A percentile compares a stretch with the other conserved stretches of the same genome.
Conservation (phyloP, 2,888 invertebrate species). For the Linnaemya tessellans region DNA sequence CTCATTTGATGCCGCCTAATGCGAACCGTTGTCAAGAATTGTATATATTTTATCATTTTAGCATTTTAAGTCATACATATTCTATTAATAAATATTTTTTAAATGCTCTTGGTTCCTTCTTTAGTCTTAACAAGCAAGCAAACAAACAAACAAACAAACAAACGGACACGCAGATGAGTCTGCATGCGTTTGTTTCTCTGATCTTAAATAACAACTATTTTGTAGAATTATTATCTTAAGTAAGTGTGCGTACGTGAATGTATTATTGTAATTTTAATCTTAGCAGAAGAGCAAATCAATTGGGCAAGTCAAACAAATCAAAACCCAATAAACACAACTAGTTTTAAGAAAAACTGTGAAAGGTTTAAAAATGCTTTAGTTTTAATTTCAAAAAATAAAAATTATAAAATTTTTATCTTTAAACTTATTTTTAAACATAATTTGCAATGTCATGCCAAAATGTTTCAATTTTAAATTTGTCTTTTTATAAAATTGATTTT, state of each 20-base stretch:
- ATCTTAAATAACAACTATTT: constrained; percentile 18
- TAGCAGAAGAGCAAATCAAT: background rate
- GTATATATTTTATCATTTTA: constrained; percentile 77
- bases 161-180: too few relatives aligned
- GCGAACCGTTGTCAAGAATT: constrained; percentile 78
- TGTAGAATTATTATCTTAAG: constrained; percentile 32
- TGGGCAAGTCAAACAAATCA: constrained; percentile 62
- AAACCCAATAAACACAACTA: constrained; percentile 1
- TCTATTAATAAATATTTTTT: constrained; percentile 19
- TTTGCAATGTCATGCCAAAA: background rate
- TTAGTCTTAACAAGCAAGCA: constrained; percentile 9
- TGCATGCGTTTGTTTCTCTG: constrained; percentile 27
- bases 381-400: constrained; percentile 46
- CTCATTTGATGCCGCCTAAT: constrained; percentile 26
- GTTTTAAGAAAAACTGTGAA: constrained; percentile 77
- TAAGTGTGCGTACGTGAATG: constrained; percentile 24
- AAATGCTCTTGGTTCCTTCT: constrained; percentile 64
- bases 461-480: constrained; percentile 1
- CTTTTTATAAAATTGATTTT: background rate
- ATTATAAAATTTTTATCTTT: constrained; percentile 8
- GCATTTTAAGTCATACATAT: constrained; percentile 1
- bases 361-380: constrained; percentile 77
- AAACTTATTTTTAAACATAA: constrained; percentile 9
- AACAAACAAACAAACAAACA: background rate
- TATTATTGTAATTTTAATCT: constrained; percentile 43